Evolutionary conservation across 2,113 vertebrate genomes (phyloP).

Genomic region (Bubalus kerabau): DNA sequence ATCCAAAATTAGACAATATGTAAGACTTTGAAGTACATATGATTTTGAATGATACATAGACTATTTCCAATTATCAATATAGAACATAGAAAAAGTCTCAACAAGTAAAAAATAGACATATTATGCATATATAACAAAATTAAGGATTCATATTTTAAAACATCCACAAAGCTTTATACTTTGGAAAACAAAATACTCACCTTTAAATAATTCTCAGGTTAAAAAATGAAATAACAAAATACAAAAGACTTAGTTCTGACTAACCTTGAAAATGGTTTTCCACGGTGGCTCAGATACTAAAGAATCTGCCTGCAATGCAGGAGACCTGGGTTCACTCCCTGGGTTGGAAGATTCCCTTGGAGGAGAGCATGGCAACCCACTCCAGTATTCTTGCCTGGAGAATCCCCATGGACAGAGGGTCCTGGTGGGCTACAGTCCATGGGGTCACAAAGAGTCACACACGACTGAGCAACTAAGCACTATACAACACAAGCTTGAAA

Average conservation of each 20-base stretch:
- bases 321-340: neutral
- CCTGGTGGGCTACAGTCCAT: neutral
- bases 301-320: neutral
- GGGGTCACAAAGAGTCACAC: neutral
- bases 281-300: neutral
- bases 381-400: neutral
- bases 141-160: neutral
- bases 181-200: neutral
- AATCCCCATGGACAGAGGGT: neutral
- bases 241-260: neutral
- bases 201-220: neutral
- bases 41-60: neutral
- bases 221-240: neutral
- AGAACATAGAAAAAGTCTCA: neutral
- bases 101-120: neutral
- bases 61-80: neutral
- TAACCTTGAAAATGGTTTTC: neutral
- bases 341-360: neutral
- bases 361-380: neutral
- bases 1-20: neutral
- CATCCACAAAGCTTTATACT: neutral
- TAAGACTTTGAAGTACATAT: neutral
- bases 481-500: neutral
- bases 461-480: fast-evolving
- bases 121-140: neutral